A percentile compares a stretch with the other conserved stretches of the same genome.
These are phyloP conservation scores for Erethizon dorsatum DNA, from an alignment of 2,797 vertebrate genomes.

Conservation along the genomic window DNA sequence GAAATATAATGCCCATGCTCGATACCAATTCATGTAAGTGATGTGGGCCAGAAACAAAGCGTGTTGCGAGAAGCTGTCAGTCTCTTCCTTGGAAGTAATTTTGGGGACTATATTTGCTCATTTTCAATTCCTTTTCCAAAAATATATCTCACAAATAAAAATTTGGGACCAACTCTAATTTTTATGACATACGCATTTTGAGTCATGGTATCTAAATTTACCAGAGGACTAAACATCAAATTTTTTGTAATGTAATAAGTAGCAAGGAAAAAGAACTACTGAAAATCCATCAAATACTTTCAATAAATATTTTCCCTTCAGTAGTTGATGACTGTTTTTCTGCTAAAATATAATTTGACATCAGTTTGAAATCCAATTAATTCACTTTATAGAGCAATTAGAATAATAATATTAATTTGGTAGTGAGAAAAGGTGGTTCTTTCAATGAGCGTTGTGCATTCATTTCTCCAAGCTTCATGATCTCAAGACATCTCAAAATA, in stretches of 20 bases:
- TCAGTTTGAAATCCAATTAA: background rate
- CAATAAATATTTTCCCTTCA: background rate
- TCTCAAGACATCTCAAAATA: background rate
- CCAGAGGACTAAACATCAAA: background rate
- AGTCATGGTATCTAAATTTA: background rate
- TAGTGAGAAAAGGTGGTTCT: background rate
- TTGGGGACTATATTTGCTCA: background rate
- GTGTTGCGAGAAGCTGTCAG: background rate
- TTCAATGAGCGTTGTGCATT: background rate
- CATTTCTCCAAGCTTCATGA: background rate
- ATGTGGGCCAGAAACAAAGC: conserved; percentile 61
- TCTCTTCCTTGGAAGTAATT: background rate
- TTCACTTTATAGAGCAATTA: background rate
- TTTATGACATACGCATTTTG: background rate
- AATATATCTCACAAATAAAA: background rate
- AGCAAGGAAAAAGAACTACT: background rate
- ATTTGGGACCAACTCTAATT: background rate
- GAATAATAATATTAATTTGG: background rate
- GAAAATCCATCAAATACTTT: background rate
- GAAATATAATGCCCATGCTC: conserved; percentile 46
- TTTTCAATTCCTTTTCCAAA: background rate
- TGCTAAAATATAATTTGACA: background rate
- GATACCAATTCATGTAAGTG: conserved; percentile 62
- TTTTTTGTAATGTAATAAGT: background rate
- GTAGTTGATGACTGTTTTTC: background rate